Evolutionary conservation across 2,888 invertebrate species (phyloP).

Genomic region (Dascillus cervinus): DNA sequence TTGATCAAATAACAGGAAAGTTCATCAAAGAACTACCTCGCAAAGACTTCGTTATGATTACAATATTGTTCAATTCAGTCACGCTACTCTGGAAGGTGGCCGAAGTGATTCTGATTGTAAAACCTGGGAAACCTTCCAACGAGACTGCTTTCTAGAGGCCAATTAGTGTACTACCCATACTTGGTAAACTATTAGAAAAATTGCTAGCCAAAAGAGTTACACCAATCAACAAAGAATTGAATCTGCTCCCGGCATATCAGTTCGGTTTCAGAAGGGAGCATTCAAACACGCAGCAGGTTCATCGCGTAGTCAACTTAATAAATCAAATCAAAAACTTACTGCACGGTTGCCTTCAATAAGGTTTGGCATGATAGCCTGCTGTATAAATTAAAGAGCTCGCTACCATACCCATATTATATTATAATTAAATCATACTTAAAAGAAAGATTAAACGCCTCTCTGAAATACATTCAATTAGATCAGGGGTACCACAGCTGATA

Average conservation of each 20-base stretch:
- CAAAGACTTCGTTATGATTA: conserved; percentile 7
- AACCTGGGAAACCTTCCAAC: conserved; percentile 8
- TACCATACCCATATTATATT: conserved; percentile 7
- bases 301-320: conserved; percentile 16
- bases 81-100: conserved; percentile 6
- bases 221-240: conserved; percentile 5
- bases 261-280: conserved; percentile 7
- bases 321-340: conserved; percentile 15
- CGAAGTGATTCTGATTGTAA: conserved; percentile 7
- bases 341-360: conserved; percentile 21
- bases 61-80: conserved; percentile 5
- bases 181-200: conserved; percentile 20
- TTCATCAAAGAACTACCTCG: conserved; percentile 17
- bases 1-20: conserved; percentile 20
- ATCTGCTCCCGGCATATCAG: conserved; percentile 4
- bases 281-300: conserved; percentile 13
- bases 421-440: conserved; percentile 16
- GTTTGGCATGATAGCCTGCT: conserved; percentile 19
- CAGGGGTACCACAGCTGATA: conserved; percentile 19
- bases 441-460: conserved; percentile 4
- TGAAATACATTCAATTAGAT: conserved; percentile 9
- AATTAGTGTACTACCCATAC: conserved; percentile 18
- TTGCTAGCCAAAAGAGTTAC: conserved; percentile 11
- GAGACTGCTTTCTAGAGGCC: conserved; percentile 15
- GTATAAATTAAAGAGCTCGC: conserved; percentile 5